These are phyloP conservation scores for Melangyna quadrimaculata DNA, from an alignment of 2,888 invertebrate genomes.

Conservation along the genomic window DNA sequence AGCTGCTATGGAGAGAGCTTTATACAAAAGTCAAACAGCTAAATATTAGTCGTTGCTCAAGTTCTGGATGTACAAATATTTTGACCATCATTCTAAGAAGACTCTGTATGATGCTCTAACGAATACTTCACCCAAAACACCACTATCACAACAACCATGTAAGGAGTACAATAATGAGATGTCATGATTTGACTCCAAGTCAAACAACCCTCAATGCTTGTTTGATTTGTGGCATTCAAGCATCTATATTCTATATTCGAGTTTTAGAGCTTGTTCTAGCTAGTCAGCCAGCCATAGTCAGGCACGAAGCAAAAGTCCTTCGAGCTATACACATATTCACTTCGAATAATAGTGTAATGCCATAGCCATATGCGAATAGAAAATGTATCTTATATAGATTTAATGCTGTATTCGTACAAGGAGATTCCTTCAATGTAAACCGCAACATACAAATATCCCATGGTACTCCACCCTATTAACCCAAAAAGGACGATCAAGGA, in stretches of 20 bases:
- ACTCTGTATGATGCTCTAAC: not conserved
- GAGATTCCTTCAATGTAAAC: conserved; percentile 29
- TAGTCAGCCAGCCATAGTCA: not conserved
- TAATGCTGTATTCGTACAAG: not conserved
- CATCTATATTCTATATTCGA: not conserved
- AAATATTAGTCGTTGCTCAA: not conserved
- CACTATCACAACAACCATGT: not conserved
- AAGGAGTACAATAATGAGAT: conserved; percentile 22
- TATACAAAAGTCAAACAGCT: not conserved
- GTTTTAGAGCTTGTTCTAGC: not conserved
- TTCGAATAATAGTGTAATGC: not conserved
- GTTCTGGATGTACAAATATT: not conserved
- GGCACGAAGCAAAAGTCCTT: not conserved
- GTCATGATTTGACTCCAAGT: conserved; percentile 42
- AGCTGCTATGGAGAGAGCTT: not conserved
- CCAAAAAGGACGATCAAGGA: conserved; percentile 45
- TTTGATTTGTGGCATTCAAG: conserved; percentile 55
- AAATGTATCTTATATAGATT: not conserved
- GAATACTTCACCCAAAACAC: not conserved
- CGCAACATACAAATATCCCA: conserved; percentile 45
- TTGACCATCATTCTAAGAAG: conserved; percentile 3
- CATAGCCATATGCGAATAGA: conserved; percentile 2
- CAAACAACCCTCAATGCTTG: conserved; percentile 38
- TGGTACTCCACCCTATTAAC: conserved; percentile 49
- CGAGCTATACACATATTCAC: not conserved